Evolutionary conservation across 1,140 invertebrate genomes (phyloP).

Genomic region (Eulimnadia texana): DNA sequence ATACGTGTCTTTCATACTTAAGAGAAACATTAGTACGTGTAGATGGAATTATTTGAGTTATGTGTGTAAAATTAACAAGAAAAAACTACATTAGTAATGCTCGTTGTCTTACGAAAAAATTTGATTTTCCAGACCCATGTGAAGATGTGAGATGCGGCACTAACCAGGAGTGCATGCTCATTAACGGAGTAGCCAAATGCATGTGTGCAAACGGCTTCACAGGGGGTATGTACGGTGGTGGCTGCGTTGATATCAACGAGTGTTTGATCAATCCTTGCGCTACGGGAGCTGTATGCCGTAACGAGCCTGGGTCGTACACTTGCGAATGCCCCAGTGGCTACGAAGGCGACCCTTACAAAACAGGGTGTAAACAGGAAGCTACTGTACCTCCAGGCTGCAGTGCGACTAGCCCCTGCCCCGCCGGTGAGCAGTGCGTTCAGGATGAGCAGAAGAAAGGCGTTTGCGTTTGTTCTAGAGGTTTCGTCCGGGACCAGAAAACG

Average conservation of each 20-base stretch:
- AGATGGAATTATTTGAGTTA: neutral
- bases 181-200: constrained; percentile 67
- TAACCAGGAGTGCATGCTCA: constrained; percentile 75
- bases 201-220: constrained; percentile 43
- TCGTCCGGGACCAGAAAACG: constrained; percentile 46
- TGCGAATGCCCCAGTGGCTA: constrained; percentile 59
- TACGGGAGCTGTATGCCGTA: constrained; percentile 66
- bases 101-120: too few species aligned
- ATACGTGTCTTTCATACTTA: neutral
- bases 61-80: neutral
- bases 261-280: constrained; percentile 61
- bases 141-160: constrained; percentile 67
- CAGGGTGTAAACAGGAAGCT: constrained; percentile 49
- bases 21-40: neutral
- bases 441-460: constrained; percentile 51
- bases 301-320: constrained; percentile 66
- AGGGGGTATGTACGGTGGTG: constrained; percentile 36
- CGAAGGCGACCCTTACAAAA: constrained; percentile 47
- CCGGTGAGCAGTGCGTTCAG: constrained; percentile 66
- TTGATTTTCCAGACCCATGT: constrained; percentile 55
- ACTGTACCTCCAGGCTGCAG: constrained; percentile 47
- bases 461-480: constrained; percentile 74
- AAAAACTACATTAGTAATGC: neutral
- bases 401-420: constrained; percentile 54
- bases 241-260: constrained; percentile 77